Evolutionary conservation across 2,113 vertebrate genomes (phyloP), one percentile per base, ranked within the genome.

Genomic region (Chaetops frenatus): DNA sequence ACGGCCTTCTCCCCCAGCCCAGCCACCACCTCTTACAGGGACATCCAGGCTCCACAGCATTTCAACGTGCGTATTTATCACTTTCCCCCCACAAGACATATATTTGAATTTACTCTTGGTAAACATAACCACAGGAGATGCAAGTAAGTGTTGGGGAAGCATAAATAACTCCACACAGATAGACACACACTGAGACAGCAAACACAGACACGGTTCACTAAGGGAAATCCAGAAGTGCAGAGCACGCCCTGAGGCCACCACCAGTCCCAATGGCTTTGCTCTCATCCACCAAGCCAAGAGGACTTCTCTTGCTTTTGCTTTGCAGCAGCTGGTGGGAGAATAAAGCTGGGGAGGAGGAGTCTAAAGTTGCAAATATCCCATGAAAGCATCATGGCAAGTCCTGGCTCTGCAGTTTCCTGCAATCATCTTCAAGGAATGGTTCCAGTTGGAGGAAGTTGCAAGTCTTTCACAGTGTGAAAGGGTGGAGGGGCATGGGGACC

Each of bases 391-490:
- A 88, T 96, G 96, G 94, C 80, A 92, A 96, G 95, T 95, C 87
- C 86, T 93, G 74, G 95, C 93, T 90, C 92, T 95, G 81, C 94
- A 94, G 87, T 94, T 96, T 92, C 92, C 93, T 82, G 88, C 62
- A 82, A 70, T 84, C 58, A 23, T 74, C 81, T 95, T 60, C 58
- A 56, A 93, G 94, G 91, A 96, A 96, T 74, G 76, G 73, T 98
- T 98, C 98, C 97, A 98, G 97, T 98, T 98, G 88, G 96, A 98
- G 97, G 97, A 98, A 96, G 81, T 94, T 92, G 92, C 93, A 92
- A 98, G 96, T 98, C 94, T 98, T 98, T 98, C 98, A 98, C 98
- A 98, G 98, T 98, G 98, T 97, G 94, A 97, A 97, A 97, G 97
- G 97, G 97, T 95, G 96, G 97, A 98, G 94, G 95, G 90, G 93